Evolutionary conservation across 2,113 vertebrate species (phyloP), one percentile per base, ranked within the genome.

Genomic region (Himantopus leucocephalus): DNA sequence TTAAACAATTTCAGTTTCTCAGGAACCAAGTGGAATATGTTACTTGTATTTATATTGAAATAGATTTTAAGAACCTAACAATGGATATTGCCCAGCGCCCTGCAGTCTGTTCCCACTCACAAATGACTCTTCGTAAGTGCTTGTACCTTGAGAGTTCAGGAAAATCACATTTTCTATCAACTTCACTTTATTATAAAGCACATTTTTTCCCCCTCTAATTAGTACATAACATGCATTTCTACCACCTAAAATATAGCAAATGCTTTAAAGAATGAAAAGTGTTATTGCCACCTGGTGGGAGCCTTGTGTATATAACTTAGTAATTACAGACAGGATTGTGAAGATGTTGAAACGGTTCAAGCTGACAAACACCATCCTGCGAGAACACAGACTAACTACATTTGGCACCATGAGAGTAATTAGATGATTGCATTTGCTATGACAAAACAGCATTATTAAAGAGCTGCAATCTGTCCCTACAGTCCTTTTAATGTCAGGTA

Each of bases 231-330:
- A 6, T 34, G 14, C 5, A 6, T 67, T 71, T 89, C 64, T 68
- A 55, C 23, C 19, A 84, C 14, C 37, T 35, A 59, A 86, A 84
- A 74, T 7, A 70, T 0, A 78, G 47, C 20, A 78, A 78, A 71
- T 35, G 12, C 60, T 74, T 81, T 63, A 37, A 64, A 64, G 62
- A 39, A 18, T 32, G 35, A 95, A 64, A 88, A 59, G 66, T 60
- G 39, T 68, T 90, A 79, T 50, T 95, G 96, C 93, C 96, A 90
- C 58, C 96, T 96, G 74, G 77, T 93, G 96, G 95, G 41, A 85
- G 27, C 13, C 17, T 43, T 55, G 39, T n/a, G 39, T 32, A 7
- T 60, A 17, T 23, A 62, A 70, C 1, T 5, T 41, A 9, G 6
- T 39, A 66, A 39, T 70, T 39, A 17, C 29, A 41, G 43, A 34